Conservation (phyloP, 2,888 invertebrate species). For the Tetragonisca angustula region DNA sequence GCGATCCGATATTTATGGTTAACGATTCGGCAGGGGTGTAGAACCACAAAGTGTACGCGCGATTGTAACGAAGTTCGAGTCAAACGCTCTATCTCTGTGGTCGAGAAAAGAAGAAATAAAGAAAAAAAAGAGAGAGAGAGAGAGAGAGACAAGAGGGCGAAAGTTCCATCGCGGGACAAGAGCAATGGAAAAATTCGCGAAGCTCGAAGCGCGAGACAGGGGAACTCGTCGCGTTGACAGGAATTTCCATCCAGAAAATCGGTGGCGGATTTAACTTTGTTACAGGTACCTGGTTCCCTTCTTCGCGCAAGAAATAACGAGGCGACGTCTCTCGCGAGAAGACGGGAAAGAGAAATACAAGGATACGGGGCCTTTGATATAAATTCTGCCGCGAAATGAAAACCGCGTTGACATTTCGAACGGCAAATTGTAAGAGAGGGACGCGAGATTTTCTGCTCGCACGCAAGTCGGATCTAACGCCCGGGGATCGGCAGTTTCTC, state of each 20-base stretch:
- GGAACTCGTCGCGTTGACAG: not conserved
- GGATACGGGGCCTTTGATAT: slow-evolving; percentile 23
- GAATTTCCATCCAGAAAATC: not conserved
- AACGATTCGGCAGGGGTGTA: not conserved
- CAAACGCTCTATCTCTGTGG: too few species aligned
- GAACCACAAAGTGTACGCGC: too few species aligned
- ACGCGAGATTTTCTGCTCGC: not conserved
- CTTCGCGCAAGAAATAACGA: slow-evolving; percentile 14
- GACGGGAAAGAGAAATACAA: not conserved
- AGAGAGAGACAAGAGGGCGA: not conserved
- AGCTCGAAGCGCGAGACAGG: not conserved
- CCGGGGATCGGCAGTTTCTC: not conserved
- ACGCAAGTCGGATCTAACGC: not conserved
- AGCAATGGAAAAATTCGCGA: not conserved
- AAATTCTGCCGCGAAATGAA: slow-evolving; percentile 24
- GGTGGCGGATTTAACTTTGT: slow-evolving; percentile 10
- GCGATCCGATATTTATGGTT: not conserved
- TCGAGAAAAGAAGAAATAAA: too few species aligned
- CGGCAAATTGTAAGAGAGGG: slow-evolving; percentile 7
- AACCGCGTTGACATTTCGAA: slow-evolving; percentile 14
- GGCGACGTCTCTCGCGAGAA: slow-evolving; percentile 2
- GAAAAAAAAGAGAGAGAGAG: too few species aligned
- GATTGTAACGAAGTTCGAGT: too few species aligned
- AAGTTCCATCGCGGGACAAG: not conserved
- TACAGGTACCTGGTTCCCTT: not conserved